phyloP scores from a whole-genome alignment of 1,140 invertebrate species.

The Melanaphis sacchari region DNA sequence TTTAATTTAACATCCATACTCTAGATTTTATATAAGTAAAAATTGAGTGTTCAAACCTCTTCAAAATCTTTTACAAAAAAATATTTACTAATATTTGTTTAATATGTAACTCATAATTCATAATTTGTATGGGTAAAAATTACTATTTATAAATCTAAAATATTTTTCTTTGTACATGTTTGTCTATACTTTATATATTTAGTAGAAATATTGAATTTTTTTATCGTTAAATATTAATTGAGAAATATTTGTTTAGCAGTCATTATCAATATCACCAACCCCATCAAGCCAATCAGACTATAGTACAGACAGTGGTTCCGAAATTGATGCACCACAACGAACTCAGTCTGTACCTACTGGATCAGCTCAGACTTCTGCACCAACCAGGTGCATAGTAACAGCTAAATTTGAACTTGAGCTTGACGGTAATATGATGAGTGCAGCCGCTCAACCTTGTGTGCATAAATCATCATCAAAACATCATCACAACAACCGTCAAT shows the following conservation, averaged over 20 bases:
- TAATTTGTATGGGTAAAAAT: neutral
- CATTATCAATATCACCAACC: conserved; percentile 23
- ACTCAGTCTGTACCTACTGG: conserved; percentile 27
- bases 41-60: neutral
- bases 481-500: conserved; percentile 40
- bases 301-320: conserved; percentile 43
- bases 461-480: conserved; percentile 27
- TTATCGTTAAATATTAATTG: neutral
- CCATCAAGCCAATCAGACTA: conserved; percentile 24
- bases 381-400: conserved; percentile 35
- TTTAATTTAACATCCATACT: neutral
- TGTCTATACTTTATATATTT: neutral
- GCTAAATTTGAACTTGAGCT: conserved; percentile 49
- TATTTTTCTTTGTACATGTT: neutral
- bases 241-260: neutral
- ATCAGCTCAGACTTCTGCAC: neutral
- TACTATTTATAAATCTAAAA: neutral
- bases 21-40: too few relatives aligned
- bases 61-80: neutral
- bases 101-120: neutral
- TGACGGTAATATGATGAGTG: conserved; percentile 29
- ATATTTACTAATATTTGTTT: too few relatives aligned
- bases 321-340: conserved; percentile 40
- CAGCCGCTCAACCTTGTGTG: conserved; percentile 24
- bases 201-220: neutral